phyloP scores from a whole-genome alignment of 2,113 vertebrate genomes.

The Myanophis thanlyinensis region DNA sequence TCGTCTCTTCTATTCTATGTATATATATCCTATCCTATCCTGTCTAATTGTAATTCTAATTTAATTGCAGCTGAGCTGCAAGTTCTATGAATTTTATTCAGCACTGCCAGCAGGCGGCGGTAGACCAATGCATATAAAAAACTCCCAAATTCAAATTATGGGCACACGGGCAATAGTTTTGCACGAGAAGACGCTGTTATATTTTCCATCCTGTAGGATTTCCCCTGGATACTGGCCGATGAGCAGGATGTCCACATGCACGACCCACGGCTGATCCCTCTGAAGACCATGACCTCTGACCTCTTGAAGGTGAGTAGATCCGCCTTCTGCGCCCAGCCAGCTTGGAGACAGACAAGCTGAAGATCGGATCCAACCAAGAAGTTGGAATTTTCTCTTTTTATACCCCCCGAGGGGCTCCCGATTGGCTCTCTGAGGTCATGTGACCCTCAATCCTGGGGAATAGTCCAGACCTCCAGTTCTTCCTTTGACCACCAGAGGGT shows the following conservation, averaged over 20 bases:
- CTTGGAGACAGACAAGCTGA: background rate
- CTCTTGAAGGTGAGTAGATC: slow-evolving; percentile 84
- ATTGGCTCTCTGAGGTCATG: no score
- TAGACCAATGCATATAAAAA: background rate
- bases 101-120: background rate
- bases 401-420: no score
- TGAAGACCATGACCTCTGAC: slow-evolving; percentile 97
- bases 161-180: background rate
- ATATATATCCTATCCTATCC: no score
- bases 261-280: slow-evolving; percentile 88
- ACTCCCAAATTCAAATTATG: background rate
- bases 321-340: background rate
- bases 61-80: background rate
- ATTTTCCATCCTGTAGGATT: slow-evolving; percentile 77
- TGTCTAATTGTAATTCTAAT: no score
- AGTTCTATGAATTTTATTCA: background rate
- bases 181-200: background rate
- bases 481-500: no score
- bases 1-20: no score
- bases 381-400: no score
- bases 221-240: slow-evolving; percentile 96
- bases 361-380: no score
- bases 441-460: no score
- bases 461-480: no score
- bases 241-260: slow-evolving; percentile 97